Base-by-base conservation (phyloP, 1,140 invertebrate genomes). In the Tetramorium alpestre region DNA sequence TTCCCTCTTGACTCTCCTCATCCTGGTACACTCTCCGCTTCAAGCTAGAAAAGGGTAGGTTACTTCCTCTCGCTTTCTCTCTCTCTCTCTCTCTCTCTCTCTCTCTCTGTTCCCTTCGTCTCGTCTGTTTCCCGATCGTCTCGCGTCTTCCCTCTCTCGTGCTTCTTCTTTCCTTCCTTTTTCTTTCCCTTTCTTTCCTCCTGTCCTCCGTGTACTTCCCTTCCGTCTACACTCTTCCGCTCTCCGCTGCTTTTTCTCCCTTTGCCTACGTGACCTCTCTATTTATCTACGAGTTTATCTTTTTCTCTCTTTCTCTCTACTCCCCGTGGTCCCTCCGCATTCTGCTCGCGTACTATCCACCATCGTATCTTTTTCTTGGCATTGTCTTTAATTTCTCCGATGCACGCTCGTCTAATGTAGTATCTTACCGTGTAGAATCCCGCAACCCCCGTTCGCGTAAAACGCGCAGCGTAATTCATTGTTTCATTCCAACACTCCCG, bases 1-100 rank as follows among this genome's bases (percentile, higher is more conserved):
- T 94, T 93, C 92, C 94, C 92, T 94, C 92, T 94, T 92, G 89
- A 88, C 93, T 94, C 90, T 87, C 89, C 89, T 91, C 92, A 89
- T 93, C 88, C 91, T 91, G 69, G 87, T 87, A 89, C 85, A 51
- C 86, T 85, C 91, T 92, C 89, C 76, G 86, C 85, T 89, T 88
- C 87, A 91, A 86, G 90, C 91, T 91, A 92, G 90, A 92, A 86
- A 91, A 90, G 90, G 93, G 84, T 91, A 87, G 90, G 89, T 88
- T 87, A 82, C 90, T 85, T 54, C 87, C 41, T 89, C 51, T 89
- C 69, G 72, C 47, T 76, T 56, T 49, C 62, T 80, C n/a, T 84
- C 67, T 62, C 47, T 64, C 56, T 54, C 62, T 49, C 69, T 44
- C 54, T 67, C 67, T 58, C 67, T 62, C 47, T 64, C 25, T 25